Conservation (phyloP, 1,140 invertebrate genomes). For the Harpegnathos saltator region DNA sequence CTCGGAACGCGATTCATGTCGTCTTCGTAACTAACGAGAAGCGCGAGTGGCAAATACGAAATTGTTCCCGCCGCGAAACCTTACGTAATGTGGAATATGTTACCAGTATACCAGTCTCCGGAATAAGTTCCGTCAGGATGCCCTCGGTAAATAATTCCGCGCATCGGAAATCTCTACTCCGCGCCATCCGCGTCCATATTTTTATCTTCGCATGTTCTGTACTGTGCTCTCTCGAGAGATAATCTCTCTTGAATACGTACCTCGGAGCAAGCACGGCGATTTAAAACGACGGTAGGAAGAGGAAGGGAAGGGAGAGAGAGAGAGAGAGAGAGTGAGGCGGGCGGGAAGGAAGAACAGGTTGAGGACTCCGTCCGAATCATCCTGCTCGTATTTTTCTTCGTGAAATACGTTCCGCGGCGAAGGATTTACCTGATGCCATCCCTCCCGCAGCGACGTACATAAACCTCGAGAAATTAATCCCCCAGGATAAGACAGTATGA, state of each 20-base stretch:
- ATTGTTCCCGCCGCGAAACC: conserved; percentile 50
- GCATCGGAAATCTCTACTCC: conserved; percentile 49
- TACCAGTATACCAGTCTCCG: conserved; percentile 31
- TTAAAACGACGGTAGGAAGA: conserved; percentile 52
- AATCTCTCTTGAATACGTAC: conserved; percentile 54
- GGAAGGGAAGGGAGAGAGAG: background rate
- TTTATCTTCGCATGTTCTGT: conserved; percentile 29
- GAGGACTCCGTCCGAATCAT: conserved; percentile 63
- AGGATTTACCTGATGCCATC: conserved; percentile 72
- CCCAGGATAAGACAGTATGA: conserved; percentile 78
- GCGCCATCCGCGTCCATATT: conserved; percentile 31
- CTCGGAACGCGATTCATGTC: conserved; percentile 44
- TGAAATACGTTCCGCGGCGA: conserved; percentile 69
- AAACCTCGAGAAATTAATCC: conserved; percentile 79
- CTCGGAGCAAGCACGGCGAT: conserved; percentile 50
- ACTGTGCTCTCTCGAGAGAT: conserved; percentile 25
- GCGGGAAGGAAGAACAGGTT: background rate
- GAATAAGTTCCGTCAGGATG: conserved; percentile 17
- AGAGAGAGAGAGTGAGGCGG: too few relatives aligned
- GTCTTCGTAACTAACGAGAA: conserved; percentile 52
- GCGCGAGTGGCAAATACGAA: conserved; percentile 15
- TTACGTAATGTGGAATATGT: conserved; percentile 44
- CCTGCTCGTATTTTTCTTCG: conserved; percentile 68
- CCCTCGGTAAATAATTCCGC: conserved; percentile 57
- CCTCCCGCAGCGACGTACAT: conserved; percentile 70